Evolutionary conservation across 2,888 invertebrate species (phyloP), one percentile per base, ranked within the genome.

Genomic region (Rhyacophila evoluta): DNA sequence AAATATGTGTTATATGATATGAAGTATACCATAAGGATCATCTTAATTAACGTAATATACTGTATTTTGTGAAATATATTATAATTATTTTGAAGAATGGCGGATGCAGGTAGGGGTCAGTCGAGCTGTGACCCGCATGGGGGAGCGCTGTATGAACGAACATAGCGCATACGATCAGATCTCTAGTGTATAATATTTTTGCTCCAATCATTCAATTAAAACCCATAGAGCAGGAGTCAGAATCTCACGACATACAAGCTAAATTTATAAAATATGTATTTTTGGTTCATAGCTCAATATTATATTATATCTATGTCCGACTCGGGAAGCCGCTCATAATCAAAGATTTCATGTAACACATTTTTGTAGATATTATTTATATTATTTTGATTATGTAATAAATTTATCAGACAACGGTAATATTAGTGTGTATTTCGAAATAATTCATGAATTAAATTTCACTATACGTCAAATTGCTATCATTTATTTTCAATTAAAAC

Each of bases 31-130:
- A 4, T 15, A 15, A 41, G 12, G 6, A 15, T 5, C 11, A 41
- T 15, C 19, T 41, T 41, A 55, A 25, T 55, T 55, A 10, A 8
- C 19, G 4, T 25, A 25, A 55, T 19, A 55, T 55, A 19, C 8
- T 19, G 19, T 25, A 55, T 25, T 19, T 25, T 25, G 2, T 10
- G 8, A 55, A 55, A 55, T 55, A 8, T 55, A 25, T 25, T 8
- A 10, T 55, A 55, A 55, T 55, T 55, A 25, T 55, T 55, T 55
- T 25, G 25, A 19, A n/a, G 8, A 55, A 55, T 8, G 19, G 55
- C 55, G 55, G 55, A 55, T 55, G 55, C 55, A 55, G 55, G 55
- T 55, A 55, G 55, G 55, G 55, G 55, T 25, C 55, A 55, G 55
- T 1, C 55, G 25, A 12, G 15, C 19, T 55, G 19, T 55, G 55